Evolutionary conservation across 2,113 vertebrate genomes (phyloP).

Genomic region (Sander lucioperca): DNA sequence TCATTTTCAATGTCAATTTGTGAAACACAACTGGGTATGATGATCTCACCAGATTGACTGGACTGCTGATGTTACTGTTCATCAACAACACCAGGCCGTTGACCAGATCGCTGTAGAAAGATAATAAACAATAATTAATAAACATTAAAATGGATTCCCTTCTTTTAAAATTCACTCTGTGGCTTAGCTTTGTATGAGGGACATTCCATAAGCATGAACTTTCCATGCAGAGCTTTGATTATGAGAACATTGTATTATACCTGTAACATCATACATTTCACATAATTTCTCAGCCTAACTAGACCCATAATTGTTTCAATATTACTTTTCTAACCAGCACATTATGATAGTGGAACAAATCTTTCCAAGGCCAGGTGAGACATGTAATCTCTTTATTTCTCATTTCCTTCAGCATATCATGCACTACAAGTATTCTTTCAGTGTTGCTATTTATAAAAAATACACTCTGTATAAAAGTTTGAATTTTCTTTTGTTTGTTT

Average conservation of each 20-base stretch:
- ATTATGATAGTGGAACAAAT: neutral
- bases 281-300: neutral
- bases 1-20: neutral
- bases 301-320: neutral
- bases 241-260: neutral
- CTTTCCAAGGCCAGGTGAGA: neutral
- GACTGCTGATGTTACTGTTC: constrained; percentile 99
- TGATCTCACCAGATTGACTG: constrained; percentile 95
- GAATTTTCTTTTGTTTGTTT: too few species aligned
- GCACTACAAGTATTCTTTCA: neutral
- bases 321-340: neutral
- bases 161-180: neutral
- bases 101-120: constrained; percentile 91
- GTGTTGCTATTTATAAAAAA: neutral
- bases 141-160: neutral
- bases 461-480: too few species aligned
- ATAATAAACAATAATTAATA: too few species aligned
- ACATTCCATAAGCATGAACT: too few species aligned
- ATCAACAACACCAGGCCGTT: constrained; percentile 96
- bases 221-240: neutral
- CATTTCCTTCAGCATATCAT: neutral
- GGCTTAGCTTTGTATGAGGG: too few species aligned
- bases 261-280: neutral
- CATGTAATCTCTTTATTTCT: neutral
- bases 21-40: neutral